Percentiles rank a stretch among this genome's conserved stretches.
Evolutionary conservation across 2,888 invertebrate genomes (phyloP).

Genomic region (Corythucha ciliata): DNA sequence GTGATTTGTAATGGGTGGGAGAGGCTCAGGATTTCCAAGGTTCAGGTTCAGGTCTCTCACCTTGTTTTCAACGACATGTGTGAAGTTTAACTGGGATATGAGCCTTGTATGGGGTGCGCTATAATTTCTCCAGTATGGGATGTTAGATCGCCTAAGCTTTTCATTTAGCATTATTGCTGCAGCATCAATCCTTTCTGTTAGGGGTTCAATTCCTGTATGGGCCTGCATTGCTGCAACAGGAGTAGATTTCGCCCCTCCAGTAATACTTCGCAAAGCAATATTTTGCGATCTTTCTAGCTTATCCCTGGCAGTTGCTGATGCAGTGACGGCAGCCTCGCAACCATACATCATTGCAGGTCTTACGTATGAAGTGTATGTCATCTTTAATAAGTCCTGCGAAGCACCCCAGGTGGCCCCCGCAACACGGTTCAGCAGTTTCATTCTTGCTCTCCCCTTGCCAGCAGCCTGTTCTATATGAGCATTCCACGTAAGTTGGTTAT

Average conservation of each 20-base stretch:
- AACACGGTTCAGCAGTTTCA: slow-evolving; percentile 6
- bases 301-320: no score
- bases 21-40: not conserved
- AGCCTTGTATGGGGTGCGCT: not conserved
- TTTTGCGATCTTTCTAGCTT: not conserved
- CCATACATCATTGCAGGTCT: slow-evolving; percentile 6
- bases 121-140: not conserved
- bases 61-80: not conserved
- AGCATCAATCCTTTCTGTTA: not conserved
- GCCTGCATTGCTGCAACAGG: slow-evolving; percentile 1
- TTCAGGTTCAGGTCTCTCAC: not conserved
- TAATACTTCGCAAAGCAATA: not conserved
- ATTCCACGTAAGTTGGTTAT: slow-evolving; percentile 7
- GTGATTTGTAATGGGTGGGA: not conserved
- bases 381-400: slow-evolving; percentile 1
- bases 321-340: slow-evolving; percentile 4
- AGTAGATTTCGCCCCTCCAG: not conserved
- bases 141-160: not conserved
- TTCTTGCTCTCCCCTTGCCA: not conserved
- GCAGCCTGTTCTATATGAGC: slow-evolving; percentile 2
- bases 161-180: slow-evolving; percentile 2
- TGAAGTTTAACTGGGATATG: not conserved
- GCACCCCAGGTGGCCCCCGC: slow-evolving; percentile 11
- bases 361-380: slow-evolving; percentile 7
- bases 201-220: not conserved